phyloP scores from a whole-genome alignment of 2,113 vertebrate species.

The Pardalotus punctatus region DNA sequence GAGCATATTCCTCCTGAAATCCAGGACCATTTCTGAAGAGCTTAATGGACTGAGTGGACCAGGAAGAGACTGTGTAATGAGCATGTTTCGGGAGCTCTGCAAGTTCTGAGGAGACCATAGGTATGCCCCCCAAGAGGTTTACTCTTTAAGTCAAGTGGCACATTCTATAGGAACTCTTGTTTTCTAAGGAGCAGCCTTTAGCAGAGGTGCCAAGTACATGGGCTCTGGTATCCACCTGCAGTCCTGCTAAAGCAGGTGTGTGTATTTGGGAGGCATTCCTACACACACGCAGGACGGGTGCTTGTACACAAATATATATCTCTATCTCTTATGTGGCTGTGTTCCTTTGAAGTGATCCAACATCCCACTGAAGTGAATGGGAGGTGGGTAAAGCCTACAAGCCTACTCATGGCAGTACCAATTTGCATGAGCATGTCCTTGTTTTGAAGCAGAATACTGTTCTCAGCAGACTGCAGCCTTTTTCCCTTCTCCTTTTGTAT shows the following conservation, averaged over 20 bases:
- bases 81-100: neutral
- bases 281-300: neutral
- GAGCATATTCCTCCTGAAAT: neutral
- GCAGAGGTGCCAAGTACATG: neutral
- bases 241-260: neutral
- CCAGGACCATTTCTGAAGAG: neutral
- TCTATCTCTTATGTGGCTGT: neutral
- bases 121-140: neutral
- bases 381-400: neutral
- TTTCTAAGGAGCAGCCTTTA: neutral
- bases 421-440: neutral
- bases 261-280: neutral
- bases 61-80: neutral
- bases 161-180: neutral
- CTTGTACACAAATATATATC: neutral
- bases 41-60: fast-evolving
- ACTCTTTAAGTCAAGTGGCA: neutral
- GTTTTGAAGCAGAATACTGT: neutral
- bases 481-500: neutral
- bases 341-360: neutral
- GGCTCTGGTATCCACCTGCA: neutral
- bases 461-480: neutral
- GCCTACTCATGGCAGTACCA: neutral
- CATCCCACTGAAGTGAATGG: neutral
- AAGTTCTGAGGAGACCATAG: neutral